Evolutionary conservation across 2,888 invertebrate species (phyloP).

Genomic region (Molanna angustata): DNA sequence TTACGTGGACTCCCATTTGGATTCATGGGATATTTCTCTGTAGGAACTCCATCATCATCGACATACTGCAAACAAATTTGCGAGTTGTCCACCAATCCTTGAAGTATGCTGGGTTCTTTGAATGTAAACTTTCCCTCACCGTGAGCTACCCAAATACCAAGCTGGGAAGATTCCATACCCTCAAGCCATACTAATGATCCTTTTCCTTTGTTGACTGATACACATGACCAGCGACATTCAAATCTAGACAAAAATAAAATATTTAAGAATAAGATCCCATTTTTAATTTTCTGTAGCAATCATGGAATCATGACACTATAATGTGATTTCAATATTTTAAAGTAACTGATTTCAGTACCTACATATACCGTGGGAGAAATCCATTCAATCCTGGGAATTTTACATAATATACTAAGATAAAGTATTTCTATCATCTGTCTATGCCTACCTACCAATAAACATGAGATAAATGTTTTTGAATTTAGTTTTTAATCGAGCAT

Average conservation of each 20-base stretch:
- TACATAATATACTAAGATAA: no score
- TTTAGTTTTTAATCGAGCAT: no score
- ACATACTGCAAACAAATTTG: conserved; percentile 81
- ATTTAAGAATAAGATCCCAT: no score
- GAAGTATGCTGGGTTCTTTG: conserved; percentile 49
- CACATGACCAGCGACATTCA: conserved; percentile 74
- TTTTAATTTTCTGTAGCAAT: no score
- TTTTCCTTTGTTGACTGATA: conserved; percentile 61
- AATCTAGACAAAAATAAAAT: conserved; percentile 41
- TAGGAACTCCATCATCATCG: conserved; percentile 72
- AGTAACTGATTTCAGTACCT: no score
- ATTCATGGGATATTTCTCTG: conserved; percentile 87
- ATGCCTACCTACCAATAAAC: no score
- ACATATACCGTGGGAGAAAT: no score
- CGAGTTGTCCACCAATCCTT: conserved; percentile 52
- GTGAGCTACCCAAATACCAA: conserved; percentile 97
- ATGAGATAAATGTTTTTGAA: no score
- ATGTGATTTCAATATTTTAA: no score
- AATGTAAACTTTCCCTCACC: conserved; percentile 85
- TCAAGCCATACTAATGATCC: conserved; percentile 80
- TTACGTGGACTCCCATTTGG: conserved; percentile 84
- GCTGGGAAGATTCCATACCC: conserved; percentile 81
- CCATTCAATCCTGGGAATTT: no score
- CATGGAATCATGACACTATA: no score
- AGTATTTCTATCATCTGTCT: no score